Percentiles rank a stretch among this genome's conserved stretches.
Conservation (phyloP, 1,140 invertebrate species). For the Drosophila sulfurigaster region DNA sequence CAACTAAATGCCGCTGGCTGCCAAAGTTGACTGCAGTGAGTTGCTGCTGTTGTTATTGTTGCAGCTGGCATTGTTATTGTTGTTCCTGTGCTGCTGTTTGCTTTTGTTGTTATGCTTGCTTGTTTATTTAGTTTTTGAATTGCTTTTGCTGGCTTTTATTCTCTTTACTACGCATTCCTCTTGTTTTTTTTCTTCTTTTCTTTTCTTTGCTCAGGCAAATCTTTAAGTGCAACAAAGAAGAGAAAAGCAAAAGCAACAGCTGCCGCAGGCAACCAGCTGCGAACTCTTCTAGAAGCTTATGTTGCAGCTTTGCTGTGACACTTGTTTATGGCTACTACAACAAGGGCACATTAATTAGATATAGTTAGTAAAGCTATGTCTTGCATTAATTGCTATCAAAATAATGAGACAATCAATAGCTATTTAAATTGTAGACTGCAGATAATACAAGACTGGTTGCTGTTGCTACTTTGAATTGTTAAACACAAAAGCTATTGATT, state of each 20-base stretch:
- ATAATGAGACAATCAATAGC: too few species aligned
- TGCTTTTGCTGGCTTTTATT: slow-evolving; percentile 38
- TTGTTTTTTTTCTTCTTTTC: slow-evolving; percentile 3
- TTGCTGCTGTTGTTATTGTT: slow-evolving; percentile 51
- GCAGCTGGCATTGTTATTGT: slow-evolving; percentile 22
- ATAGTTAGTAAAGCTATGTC: not conserved
- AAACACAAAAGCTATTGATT: slow-evolving; percentile 2
- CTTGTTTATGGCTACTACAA: slow-evolving; percentile 3
- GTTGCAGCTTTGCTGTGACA: slow-evolving; percentile 30
- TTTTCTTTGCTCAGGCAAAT: slow-evolving; percentile 44
- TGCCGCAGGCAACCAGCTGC: slow-evolving; percentile 8
- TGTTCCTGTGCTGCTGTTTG: slow-evolving; percentile 49
- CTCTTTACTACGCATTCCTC: not conserved
- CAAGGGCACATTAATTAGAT: slow-evolving; percentile 3
- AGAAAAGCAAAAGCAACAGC: not conserved
- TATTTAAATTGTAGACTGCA: too few species aligned
- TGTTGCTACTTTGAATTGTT: not conserved
- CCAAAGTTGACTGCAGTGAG: slow-evolving; percentile 45
- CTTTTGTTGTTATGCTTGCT: slow-evolving; percentile 53
- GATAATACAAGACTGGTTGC: too few species aligned
- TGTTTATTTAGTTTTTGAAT: slow-evolving; percentile 70
- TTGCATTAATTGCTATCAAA: too few species aligned
- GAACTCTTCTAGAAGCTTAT: slow-evolving; percentile 1
- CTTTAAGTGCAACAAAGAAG: slow-evolving; percentile 53
- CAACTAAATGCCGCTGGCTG: slow-evolving; percentile 63